Evolutionary conservation across 2,113 vertebrate genomes (phyloP), one percentile per base, ranked within the genome.

Genomic region (Pholis gunnellus): DNA sequence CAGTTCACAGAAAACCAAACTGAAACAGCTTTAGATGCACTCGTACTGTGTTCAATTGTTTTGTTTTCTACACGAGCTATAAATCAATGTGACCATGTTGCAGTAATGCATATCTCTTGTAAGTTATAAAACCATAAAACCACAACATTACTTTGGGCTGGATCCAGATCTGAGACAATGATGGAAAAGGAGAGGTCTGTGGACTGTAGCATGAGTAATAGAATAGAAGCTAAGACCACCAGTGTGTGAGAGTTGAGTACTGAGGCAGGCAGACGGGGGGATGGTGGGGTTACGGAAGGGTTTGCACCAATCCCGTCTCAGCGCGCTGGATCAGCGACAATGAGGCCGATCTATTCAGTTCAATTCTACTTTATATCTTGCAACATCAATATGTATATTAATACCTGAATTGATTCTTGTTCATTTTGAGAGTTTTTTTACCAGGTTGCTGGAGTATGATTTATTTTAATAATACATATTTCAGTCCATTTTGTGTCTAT

Each of bases 111-210:
- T 64, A 69, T 64, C 69, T 68, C 75, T 44, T 27, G 7, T 17
- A 2, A 11, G 71, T 79, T 79, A 79, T 69, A 56, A 63, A 84
- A 63, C 25, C 69, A 79, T 69, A 56, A 63, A 84, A 63, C 25
- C 69, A 52, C 63, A 71, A 77, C 38, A 61, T 56, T 38, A 17
- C 50, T 27, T 75, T 81, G 68, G 68, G n/a, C 10, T 38, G n/a
- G 38, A 75, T 38, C 60, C 44, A 78, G 57, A 64, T 56, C 27
- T 27, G 60, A 56, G 69, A 57, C 42, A 78, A 67, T 38, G 64
- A 15, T 42, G 72, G 84, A 50, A 42, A 48, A 40, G 29, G 40
- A 46, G 61, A 40, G 34, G 67, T 17, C 25, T 75, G 15, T n/a
- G n/a, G 25, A 44, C 17, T 66, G 25, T 8, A 52, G 36, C 42